Conservation (phyloP, 2,888 invertebrate genomes). For the Ryuthela nishihirai region DNA sequence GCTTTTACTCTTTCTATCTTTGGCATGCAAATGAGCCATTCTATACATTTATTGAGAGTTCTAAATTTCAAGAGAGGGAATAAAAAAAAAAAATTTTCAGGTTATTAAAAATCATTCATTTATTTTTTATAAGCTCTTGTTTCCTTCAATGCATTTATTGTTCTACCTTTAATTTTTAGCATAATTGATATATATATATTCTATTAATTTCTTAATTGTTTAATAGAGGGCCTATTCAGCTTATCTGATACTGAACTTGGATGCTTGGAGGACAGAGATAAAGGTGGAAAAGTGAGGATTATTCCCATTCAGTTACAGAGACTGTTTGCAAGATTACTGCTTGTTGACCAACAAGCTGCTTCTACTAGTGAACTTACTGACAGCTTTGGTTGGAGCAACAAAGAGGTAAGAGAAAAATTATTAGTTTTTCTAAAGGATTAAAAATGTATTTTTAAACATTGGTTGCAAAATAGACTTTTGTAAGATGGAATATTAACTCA, state of each 20-base stretch:
- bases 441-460: too few relatives aligned
- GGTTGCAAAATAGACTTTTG: too few relatives aligned
- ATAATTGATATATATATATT: not conserved
- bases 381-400: conserved; percentile 53
- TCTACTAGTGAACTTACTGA: conserved; percentile 50
- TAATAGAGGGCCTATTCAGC: conserved; percentile 48
- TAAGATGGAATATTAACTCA: not conserved
- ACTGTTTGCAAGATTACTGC: conserved; percentile 48
- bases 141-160: too few relatives aligned
- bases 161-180: not conserved
- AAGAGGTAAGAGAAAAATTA: conserved; percentile 51
- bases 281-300: conserved; percentile 47
- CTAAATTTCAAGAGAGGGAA: too few relatives aligned
- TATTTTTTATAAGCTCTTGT: too few relatives aligned
- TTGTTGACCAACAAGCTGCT: conserved; percentile 49
- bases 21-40: too few relatives aligned
- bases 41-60: too few relatives aligned
- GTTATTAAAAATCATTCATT: too few relatives aligned
- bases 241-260: conserved; percentile 48
- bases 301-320: conserved; percentile 51
- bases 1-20: too few relatives aligned
- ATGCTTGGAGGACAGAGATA: conserved; percentile 45
- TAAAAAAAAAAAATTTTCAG: too few relatives aligned
- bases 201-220: conserved; percentile 1
- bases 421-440: not conserved